These are phyloP conservation scores for Drosophila prosaltans DNA, from an alignment of 1,140 invertebrate genomes.

Conservation along the genomic window DNA sequence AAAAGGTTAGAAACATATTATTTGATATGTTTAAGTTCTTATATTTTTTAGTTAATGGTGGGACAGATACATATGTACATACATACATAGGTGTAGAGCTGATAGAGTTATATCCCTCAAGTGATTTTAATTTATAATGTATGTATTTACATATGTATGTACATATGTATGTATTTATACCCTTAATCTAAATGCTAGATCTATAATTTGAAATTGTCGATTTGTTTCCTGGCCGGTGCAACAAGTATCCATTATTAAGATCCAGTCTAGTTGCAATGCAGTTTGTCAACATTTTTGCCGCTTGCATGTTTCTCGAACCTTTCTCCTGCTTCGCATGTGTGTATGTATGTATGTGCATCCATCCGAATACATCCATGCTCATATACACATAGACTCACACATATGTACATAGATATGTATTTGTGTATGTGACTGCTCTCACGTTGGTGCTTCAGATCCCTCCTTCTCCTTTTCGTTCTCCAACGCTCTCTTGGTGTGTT, in stretches of 20 bases:
- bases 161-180: neutral
- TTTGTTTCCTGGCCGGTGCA: slow-evolving; percentile 16
- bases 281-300: slow-evolving; percentile 17
- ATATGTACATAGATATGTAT: no score
- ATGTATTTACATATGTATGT: neutral
- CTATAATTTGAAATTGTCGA: slow-evolving; percentile 9
- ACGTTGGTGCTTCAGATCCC: slow-evolving; percentile 6
- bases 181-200: slow-evolving; percentile 15
- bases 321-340: neutral
- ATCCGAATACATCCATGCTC: no score
- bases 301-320: slow-evolving; percentile 11
- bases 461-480: slow-evolving; percentile 8
- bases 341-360: neutral
- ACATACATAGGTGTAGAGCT: no score
- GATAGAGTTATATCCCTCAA: no score
- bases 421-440: slow-evolving; percentile 9
- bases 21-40: no score
- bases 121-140: no score
- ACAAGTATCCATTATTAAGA: slow-evolving; percentile 11
- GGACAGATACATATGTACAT: no score
- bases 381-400: no score
- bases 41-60: no score
- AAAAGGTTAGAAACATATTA: no score
- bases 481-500: neutral
- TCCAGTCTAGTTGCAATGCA: slow-evolving; percentile 17